These are phyloP conservation scores for Tauraco hartlaubi DNA, from an alignment of 2,797 vertebrate genomes.

Conservation along the genomic window DNA sequence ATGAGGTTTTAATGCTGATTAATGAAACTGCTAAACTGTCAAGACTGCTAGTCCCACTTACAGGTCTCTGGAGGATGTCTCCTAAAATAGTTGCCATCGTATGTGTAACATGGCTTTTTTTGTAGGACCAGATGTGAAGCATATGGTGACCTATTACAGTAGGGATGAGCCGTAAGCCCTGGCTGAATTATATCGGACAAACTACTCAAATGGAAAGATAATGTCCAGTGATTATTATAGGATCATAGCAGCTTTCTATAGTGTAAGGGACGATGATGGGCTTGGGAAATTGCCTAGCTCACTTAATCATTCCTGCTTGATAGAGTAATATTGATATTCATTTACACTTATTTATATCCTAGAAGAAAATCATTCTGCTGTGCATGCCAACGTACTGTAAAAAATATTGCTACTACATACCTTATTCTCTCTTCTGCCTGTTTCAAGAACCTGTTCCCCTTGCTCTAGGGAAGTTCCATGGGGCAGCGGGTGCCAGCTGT, in stretches of 20 bases:
- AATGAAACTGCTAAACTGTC: conserved; percentile 48
- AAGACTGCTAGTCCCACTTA: conserved; percentile 16
- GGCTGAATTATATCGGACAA: conserved; percentile 18
- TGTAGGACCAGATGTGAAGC: conserved; percentile 62
- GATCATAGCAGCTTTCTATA: not conserved
- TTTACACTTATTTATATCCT: not conserved
- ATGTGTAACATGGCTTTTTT: conserved; percentile 11
- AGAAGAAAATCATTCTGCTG: not conserved
- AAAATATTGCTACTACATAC: not conserved
- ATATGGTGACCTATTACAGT: conserved; percentile 55
- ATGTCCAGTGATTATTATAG: not conserved
- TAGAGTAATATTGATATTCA: not conserved
- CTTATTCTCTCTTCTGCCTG: not conserved
- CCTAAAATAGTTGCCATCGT: conserved; percentile 5
- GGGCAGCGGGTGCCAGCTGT: not conserved
- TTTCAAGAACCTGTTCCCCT: not conserved
- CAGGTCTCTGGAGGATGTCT: not conserved
- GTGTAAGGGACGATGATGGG: not conserved
- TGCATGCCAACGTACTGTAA: not conserved
- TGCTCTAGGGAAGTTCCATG: not conserved
- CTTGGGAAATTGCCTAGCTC: not conserved
- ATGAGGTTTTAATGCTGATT: conserved; percentile 57
- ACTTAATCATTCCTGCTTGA: not conserved
- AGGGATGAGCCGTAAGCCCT: conserved; percentile 24
- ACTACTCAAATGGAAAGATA: conserved; percentile 10